Conservation (phyloP, 1,140 invertebrate species). For the Calephelis virginiensis region DNA sequence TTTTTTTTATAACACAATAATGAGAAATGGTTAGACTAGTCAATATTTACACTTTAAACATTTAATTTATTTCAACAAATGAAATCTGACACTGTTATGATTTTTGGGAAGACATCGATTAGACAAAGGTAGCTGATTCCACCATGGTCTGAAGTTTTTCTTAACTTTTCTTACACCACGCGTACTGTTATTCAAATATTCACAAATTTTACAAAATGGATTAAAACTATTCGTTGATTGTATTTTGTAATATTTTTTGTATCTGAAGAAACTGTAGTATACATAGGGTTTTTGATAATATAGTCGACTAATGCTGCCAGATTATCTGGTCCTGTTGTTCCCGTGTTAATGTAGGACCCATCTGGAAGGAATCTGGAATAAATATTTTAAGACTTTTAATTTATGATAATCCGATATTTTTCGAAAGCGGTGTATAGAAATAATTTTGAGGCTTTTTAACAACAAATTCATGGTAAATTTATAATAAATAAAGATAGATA, state of each 20-base stretch:
- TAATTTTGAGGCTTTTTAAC: no score
- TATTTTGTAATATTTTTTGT: slow-evolving; percentile 53
- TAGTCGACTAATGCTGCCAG: slow-evolving; percentile 45
- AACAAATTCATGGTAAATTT: no score
- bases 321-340: slow-evolving; percentile 28
- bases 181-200: slow-evolving; percentile 40
- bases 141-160: slow-evolving; percentile 55
- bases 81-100: slow-evolving; percentile 19
- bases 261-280: slow-evolving; percentile 48
- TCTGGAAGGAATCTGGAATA: slow-evolving; percentile 60
- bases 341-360: slow-evolving; percentile 54
- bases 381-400: background rate
- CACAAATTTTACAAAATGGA: slow-evolving; percentile 53
- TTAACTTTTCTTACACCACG: slow-evolving; percentile 31
- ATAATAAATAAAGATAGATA: no score
- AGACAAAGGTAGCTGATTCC: slow-evolving; percentile 39
- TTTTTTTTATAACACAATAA: no score
- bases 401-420: background rate
- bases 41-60: no score
- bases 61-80: no score
- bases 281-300: slow-evolving; percentile 41
- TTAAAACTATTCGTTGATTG: slow-evolving; percentile 27
- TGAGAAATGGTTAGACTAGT: no score
- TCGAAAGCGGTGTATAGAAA: no score
- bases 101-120: slow-evolving; percentile 46